Evolutionary conservation across 2,113 vertebrate genomes (phyloP).

Genomic region (Channa argus): DNA sequence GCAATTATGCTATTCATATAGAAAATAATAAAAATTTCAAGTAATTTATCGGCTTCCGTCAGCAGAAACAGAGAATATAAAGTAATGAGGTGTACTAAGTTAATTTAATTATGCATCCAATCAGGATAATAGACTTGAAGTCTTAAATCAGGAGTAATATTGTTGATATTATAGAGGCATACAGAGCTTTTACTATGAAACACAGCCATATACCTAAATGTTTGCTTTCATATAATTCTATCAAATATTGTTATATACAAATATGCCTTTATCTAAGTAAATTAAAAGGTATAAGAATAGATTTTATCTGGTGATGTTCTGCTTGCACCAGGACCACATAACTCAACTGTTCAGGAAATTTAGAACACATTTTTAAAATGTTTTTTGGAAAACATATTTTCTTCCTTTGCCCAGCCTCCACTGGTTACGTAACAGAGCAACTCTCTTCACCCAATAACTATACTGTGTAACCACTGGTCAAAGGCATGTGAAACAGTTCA

Average conservation of each 20-base stretch:
- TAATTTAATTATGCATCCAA: conserved; percentile 27
- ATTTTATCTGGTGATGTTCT: neutral
- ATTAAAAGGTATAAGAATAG: neutral
- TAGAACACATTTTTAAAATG: neutral
- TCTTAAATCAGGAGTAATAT: conserved; percentile 5
- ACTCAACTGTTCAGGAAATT: too few species aligned
- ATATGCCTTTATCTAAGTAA: neutral
- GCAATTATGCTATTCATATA: neutral
- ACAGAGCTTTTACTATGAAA: conserved; percentile 2
- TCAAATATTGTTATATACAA: neutral
- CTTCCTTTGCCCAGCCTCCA: conserved; percentile 7
- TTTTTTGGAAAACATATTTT: neutral
- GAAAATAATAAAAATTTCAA: too few species aligned
- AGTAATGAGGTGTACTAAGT: neutral
- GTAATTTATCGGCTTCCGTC: neutral
- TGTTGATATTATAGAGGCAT: conserved; percentile 3
- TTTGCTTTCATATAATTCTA: neutral
- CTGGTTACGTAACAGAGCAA: too few species aligned
- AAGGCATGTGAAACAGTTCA: neutral
- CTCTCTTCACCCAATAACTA: neutral
- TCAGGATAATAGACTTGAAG: conserved; percentile 9
- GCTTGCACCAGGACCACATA: neutral
- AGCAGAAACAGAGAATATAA: neutral
- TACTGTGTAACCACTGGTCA: too few species aligned
- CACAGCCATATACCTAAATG: neutral